These are phyloP conservation scores for Lasiommata megera DNA, from an alignment of 2,888 invertebrate species.

Conservation along the genomic window DNA sequence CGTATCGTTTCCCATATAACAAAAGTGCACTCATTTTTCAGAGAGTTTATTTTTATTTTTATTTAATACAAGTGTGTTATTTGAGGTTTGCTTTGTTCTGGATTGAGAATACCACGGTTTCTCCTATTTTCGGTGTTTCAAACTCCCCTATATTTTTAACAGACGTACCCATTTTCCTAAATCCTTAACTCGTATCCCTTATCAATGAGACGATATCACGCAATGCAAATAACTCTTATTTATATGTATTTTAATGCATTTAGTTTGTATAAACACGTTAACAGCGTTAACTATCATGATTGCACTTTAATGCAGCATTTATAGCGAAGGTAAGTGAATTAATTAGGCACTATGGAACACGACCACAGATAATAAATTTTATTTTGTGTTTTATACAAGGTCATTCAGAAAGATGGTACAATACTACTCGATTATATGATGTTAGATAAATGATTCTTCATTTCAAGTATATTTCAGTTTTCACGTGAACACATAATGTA, in stretches of 20 bases:
- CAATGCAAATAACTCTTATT: slow-evolving; percentile 14
- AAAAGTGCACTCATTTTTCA: slow-evolving; percentile 9
- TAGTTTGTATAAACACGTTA: slow-evolving; percentile 9
- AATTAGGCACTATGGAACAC: slow-evolving; percentile 15
- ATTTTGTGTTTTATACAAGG: too few species aligned
- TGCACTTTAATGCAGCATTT: slow-evolving; percentile 14
- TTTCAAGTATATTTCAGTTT: too few species aligned
- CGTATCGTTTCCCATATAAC: slow-evolving; percentile 22
- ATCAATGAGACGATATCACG: slow-evolving; percentile 6
- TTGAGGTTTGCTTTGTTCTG: slow-evolving; percentile 7
- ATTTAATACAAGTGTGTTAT: slow-evolving; percentile 1
- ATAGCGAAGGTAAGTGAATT: slow-evolving; percentile 14
- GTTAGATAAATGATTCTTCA: too few species aligned
- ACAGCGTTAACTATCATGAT: slow-evolving; percentile 13
- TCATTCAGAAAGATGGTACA: too few species aligned
- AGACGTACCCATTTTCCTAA: background rate
- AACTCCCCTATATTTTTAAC: background rate
- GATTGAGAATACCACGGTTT: slow-evolving; percentile 9
- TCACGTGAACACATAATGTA: too few species aligned
- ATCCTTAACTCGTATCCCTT: slow-evolving; percentile 4
- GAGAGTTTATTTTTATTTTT: background rate
- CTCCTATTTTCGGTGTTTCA: slow-evolving; percentile 13
- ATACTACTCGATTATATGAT: too few species aligned
- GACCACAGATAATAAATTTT: background rate
- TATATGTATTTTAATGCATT: slow-evolving; percentile 15